Base-by-base conservation (phyloP, 2,113 vertebrate species). In the Eubucco bourcierii region DNA sequence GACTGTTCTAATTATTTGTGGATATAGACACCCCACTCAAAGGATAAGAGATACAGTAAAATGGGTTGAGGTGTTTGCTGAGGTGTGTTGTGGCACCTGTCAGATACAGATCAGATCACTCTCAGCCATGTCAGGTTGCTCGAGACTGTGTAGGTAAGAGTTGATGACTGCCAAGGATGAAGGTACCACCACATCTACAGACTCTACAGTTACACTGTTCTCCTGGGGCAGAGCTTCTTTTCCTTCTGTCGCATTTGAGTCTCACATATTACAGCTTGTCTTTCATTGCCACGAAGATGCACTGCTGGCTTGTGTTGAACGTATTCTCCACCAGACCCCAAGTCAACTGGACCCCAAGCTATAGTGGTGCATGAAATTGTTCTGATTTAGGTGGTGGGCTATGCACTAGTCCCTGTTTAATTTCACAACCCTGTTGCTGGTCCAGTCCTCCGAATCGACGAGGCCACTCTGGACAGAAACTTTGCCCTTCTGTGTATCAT, bases 1-100 rank as follows among this genome's bases (percentile, higher is more conserved):
- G n/a, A 68, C 79, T 83, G 66, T 65, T 96, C 86, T 90, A 77
- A 89, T 95, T 90, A 78, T 87, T 82, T 78, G 64, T 87, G 76
- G 28, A 16, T 82, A n/a, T 50, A 79, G 66, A 47, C 61, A 91
- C 39, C 60, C 39, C 2, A 6, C 55, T 93, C 77, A 65, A 58
- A 84, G 73, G 65, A 63, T 88, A 64, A 79, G 87, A 92, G 86
- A 63, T 87, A 90, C 41, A 66, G 50, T 65, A 73, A 83, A 80
- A 52, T 73, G 63, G 58, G 55, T 58, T 71, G 37, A 88, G 41
- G 14, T 33, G 52, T 90, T 88, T 33, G 46, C 58, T 78, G 80
- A 87, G 65, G 58, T 64, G 14, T 71, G 33, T 80, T 37, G 37
- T 29, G 3, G 52, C 56, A 71, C 68, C 27, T 90, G 68, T 14